Base-by-base conservation (phyloP, 2,888 invertebrate genomes). In the Hyposoter dolosus region DNA sequence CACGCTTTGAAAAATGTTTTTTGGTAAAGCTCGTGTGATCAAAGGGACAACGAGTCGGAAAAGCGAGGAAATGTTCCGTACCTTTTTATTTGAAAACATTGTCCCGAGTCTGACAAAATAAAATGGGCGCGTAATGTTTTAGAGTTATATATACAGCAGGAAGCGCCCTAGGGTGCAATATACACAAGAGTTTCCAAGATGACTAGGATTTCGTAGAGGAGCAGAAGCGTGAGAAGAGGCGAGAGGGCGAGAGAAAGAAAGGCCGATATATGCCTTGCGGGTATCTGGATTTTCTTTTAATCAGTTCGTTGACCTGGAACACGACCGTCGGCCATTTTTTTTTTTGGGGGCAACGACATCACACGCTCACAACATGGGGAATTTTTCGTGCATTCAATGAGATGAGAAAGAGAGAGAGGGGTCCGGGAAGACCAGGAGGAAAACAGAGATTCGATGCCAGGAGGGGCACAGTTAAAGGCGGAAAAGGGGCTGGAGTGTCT, bases 281-380 rank as follows among this genome's bases (percentile, higher is more conserved):
- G 75, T 65, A 88, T 85, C 83, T 79, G 88, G 83, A 85, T 88
- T 84, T 88, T 69, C 81, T 88, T 89, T 88, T 88, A 88, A 88
- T 89, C 88, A 88, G 87, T 85, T 88, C 85, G 83, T 88, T 85
- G 87, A 83, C 85, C 85, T 85, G 83, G 83, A 86, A 86, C 72
- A 83, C 69, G 71, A 78, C 74, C 78, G 77, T 56, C 83, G 71
- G 87, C 83, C 83, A 81, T 87, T 87, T 87, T 72, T 50, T 50
- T 50, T 69, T 87, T 87, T 40, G 85, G 83, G 85, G 69, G 83
- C 87, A 87, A 85, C 80, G 87, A 87, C 87, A 87, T 68, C 68
- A 68, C 81, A 45, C 45, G 45, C 75, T 68, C 68, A 17, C 32
- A 43, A 40, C 53, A 74, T 63, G 56, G 66, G 40, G 74, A 65